These are phyloP conservation scores for Bombylius major DNA, from an alignment of 2,888 invertebrate genomes.

Conservation along the genomic window DNA sequence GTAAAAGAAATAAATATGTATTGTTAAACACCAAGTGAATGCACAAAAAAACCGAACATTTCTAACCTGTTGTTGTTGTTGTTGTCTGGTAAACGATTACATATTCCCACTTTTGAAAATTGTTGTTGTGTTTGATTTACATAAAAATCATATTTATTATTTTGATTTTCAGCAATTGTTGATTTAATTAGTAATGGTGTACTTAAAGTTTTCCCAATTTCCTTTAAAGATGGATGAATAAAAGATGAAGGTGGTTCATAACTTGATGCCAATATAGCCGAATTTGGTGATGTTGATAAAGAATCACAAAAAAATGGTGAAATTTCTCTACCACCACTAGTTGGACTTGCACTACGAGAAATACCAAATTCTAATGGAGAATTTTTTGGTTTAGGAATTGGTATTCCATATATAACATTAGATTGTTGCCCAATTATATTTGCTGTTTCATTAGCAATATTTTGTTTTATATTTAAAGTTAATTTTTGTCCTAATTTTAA, in stretches of 20 bases:
- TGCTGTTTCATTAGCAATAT: neutral
- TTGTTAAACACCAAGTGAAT: too few relatives aligned
- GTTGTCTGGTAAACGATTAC: neutral
- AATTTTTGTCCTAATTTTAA: neutral
- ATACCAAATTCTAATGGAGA: slow-evolving; percentile 4
- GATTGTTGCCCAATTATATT: neutral
- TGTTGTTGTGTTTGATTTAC: neutral
- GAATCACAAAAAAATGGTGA: slow-evolving; percentile 29
- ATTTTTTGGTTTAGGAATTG: neutral
- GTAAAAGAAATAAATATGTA: too few relatives aligned
- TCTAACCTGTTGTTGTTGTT: neutral
- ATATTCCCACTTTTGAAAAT: neutral
- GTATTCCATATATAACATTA: neutral
- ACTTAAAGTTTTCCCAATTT: slow-evolving; percentile 3
- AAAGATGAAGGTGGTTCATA: neutral
- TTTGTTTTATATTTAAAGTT: neutral
- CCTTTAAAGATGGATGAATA: neutral
- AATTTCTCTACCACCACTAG: slow-evolving; percentile 19
- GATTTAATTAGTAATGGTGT: neutral
- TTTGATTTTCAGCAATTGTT: too few relatives aligned
- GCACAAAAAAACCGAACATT: too few relatives aligned
- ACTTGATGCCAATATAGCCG: neutral
- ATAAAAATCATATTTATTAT: neutral
- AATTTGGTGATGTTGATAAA: slow-evolving; percentile 20
- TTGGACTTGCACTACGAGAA: slow-evolving; percentile 29